Base-by-base conservation (phyloP, 2,888 invertebrate species). In the Sinopyrophorus schimmeli region DNA sequence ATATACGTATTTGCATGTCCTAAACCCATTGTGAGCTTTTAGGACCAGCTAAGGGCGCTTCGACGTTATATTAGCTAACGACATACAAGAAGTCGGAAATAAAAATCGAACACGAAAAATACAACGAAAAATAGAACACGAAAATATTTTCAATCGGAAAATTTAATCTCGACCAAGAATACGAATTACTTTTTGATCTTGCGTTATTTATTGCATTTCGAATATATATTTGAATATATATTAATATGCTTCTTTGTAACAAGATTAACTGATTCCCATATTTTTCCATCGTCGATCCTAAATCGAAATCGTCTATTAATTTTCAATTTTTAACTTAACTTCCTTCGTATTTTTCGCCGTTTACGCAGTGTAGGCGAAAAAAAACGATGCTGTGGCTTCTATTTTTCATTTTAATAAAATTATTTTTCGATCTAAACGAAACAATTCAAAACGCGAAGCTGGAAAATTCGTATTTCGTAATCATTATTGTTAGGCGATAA, bases 61-160 rank as follows among this genome's bases (percentile, higher is more conserved):
- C 59, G 56, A 58, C 62, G 59, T 62, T 59, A 63, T 64, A 65
- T 65, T 66, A 65, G 65, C 65, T 65, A 66, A 66, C 65, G 64
- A 66, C 61, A 60, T 62, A 64, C 54, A 57, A 61, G 62, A 58
- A 63, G 53, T 59, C 58, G 62, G 63, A 65, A 64, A 64, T 65
- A 64, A 65, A 65, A 65, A 65, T 65, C 63, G 64, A 61, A 61
- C 61, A 58, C 49, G 53, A 47, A 56, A 55, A 55, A 38, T 34
- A 42, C 46, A 55, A 58, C 55, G 44, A 43, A 63, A 63, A 61
- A 65, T 63, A 65, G 62, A 61, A 61, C 54, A 57, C 51, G 59
- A 60, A 59, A 63, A 59, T 61, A 64, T 65, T 62, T 63, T 61
- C 64, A 63, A 58, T 63, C 58, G 59, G 60, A 63, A 63, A 65